Conservation (phyloP, 2,888 invertebrate species). For the Brachyopa scutellaris region DNA sequence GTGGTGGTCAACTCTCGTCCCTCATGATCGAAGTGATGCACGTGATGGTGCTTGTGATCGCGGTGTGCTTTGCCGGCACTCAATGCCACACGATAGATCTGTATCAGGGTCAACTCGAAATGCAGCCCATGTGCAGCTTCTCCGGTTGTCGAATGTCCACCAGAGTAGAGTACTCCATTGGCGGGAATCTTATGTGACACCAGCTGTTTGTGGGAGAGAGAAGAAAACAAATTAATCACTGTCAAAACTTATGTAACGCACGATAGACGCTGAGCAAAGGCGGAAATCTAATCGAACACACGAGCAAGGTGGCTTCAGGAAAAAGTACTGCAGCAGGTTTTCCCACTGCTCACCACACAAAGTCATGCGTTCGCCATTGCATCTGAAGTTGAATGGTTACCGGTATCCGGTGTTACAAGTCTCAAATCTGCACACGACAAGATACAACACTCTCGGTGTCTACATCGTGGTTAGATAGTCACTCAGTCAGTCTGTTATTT, state of each 20-base stretch:
- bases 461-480: constrained; percentile 57
- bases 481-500: constrained; percentile 56
- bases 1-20: constrained; percentile 86
- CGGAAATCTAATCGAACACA: constrained; percentile 38
- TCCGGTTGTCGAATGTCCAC: constrained; percentile 82
- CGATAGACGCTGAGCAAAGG: neutral
- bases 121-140: constrained; percentile 79
- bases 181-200: constrained; percentile 90
- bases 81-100: constrained; percentile 90
- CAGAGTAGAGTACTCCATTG: constrained; percentile 89
- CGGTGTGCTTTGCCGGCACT: constrained; percentile 93
- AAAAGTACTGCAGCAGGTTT: constrained; percentile 37
- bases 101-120: constrained; percentile 89
- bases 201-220: constrained; percentile 83
- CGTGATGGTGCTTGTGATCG: constrained; percentile 94
- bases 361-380: constrained; percentile 22
- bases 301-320: constrained; percentile 22
- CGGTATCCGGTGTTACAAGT: constrained; percentile 28
- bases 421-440: neutral
- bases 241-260: constrained; percentile 29
- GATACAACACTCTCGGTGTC: too few relatives aligned
- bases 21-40: constrained; percentile 89
- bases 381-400: constrained; percentile 28
- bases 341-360: neutral
- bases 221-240: constrained; percentile 22